Percentiles rank a stretch among this genome's conserved stretches.
Conservation (phyloP, 2,113 vertebrate genomes). For the Limnothrissa miodon region DNA sequence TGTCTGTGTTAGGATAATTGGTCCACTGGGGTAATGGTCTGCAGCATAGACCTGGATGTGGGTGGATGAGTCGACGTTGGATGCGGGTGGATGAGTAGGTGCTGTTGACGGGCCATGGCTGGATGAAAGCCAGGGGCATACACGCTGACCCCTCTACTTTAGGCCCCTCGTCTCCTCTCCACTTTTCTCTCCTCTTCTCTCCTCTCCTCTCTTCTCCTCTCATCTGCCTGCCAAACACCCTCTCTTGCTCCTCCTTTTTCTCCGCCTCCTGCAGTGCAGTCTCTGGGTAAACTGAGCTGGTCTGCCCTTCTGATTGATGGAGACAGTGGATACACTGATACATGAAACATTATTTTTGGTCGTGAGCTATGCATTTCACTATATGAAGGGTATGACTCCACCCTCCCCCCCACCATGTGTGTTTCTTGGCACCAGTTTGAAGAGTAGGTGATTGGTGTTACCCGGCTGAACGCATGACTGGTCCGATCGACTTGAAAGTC, state of each 20-base stretch:
- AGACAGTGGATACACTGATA: no score
- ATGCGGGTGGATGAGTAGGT: conserved; percentile 28
- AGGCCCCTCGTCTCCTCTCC: neutral
- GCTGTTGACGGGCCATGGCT: conserved; percentile 30
- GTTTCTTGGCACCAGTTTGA: no score
- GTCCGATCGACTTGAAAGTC: no score
- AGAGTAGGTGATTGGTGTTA: no score
- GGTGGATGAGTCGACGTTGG: conserved; percentile 29
- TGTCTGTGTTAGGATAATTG: conserved; percentile 30
- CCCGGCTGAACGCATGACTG: no score
- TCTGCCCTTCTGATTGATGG: no score
- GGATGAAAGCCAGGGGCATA: conserved; percentile 21
- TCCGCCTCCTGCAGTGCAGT: neutral
- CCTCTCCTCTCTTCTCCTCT: neutral
- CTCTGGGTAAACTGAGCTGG: no score
- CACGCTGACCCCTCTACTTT: conserved; percentile 17
- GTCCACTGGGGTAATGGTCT: conserved; percentile 34
- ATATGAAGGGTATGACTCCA: no score
- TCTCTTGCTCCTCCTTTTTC: neutral
- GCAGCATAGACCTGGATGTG: neutral
- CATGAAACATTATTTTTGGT: no score
- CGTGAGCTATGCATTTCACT: no score
- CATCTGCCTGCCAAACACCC: neutral
- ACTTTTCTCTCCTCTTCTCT: neutral
- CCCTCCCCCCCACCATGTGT: no score